Percentiles rank a stretch among this genome's conserved stretches.
These are phyloP conservation scores for Epirrhoe alternata DNA, from an alignment of 2,888 invertebrate species.

Conservation along the genomic window DNA sequence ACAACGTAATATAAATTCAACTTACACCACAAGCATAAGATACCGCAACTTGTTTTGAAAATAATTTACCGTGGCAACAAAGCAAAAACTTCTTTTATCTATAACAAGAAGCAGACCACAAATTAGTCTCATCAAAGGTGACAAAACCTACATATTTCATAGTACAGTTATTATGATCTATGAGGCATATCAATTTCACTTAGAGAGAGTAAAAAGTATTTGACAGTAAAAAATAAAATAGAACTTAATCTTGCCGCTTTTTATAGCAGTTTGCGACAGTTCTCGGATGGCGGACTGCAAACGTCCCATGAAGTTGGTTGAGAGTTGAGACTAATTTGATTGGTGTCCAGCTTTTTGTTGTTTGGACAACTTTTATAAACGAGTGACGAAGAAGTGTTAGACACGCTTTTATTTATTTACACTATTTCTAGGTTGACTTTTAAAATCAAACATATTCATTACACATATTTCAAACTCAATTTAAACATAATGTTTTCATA, in stretches of 20 bases:
- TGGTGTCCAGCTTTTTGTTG: constrained; percentile 43
- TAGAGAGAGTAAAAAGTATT: constrained; percentile 23
- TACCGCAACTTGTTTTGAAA: constrained; percentile 2
- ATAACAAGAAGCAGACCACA: constrained; percentile 7
- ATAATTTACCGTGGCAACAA: constrained; percentile 9
- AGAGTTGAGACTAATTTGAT: constrained; percentile 50
- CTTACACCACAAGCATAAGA: neutral
- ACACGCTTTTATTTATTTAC: constrained; percentile 29
- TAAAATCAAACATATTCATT: neutral
- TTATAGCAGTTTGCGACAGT: constrained; percentile 24
- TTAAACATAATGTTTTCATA: no score
- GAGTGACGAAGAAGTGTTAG: constrained; percentile 24
- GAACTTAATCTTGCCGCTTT: constrained; percentile 17
- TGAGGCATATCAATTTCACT: neutral
- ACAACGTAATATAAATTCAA: constrained; percentile 2
- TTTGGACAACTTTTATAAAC: constrained; percentile 37
- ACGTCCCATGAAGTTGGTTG: constrained; percentile 48
- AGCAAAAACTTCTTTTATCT: neutral
- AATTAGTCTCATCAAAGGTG: neutral
- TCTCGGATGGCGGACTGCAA: constrained; percentile 45
- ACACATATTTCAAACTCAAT: no score
- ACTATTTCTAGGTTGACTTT: constrained; percentile 20
- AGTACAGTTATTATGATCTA: neutral
- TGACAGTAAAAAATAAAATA: constrained; percentile 13
- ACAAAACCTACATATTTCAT: neutral